Evolutionary conservation across 2,113 vertebrate species (phyloP).

Genomic region (Shinisaurus crocodilurus): DNA sequence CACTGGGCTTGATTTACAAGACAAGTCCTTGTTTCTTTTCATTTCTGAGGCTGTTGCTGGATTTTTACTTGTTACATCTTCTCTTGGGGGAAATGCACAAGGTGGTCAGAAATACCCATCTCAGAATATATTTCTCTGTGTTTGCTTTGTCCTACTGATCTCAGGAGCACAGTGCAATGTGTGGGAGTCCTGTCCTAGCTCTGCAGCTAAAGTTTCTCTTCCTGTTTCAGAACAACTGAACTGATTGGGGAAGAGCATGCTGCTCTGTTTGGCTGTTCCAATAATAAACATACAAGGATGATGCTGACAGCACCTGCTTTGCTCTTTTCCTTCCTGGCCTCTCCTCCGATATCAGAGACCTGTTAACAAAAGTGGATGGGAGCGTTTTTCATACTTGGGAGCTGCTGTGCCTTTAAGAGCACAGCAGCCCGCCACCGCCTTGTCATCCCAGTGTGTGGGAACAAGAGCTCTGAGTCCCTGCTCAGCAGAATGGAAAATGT

Average conservation of each 20-base stretch:
- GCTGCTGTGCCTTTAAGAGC: constrained; percentile 27
- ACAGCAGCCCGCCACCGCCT: constrained; percentile 13
- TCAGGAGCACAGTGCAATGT: background rate
- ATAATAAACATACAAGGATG: no score
- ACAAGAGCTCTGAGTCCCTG: constrained; percentile 56
- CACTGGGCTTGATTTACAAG: background rate
- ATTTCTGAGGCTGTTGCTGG: background rate
- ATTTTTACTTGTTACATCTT: background rate
- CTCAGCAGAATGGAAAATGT: constrained; percentile 72
- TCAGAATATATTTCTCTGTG: background rate
- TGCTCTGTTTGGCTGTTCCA: background rate
- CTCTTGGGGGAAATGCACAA: background rate
- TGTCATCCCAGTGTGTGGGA: background rate
- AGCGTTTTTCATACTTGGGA: background rate
- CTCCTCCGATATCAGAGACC: background rate
- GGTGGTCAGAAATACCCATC: background rate
- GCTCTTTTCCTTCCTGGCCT: background rate
- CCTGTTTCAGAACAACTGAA: rapidly evolving
- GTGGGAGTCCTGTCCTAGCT: background rate
- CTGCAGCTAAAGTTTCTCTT: background rate
- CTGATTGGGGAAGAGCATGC: rapidly evolving
- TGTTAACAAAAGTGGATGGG: constrained; percentile 1
- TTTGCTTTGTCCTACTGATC: background rate
- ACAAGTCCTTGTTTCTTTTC: background rate
- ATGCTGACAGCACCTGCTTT: background rate